Conservation (phyloP, 2,797 vertebrate species). For the Emydoidea blandingii region DNA sequence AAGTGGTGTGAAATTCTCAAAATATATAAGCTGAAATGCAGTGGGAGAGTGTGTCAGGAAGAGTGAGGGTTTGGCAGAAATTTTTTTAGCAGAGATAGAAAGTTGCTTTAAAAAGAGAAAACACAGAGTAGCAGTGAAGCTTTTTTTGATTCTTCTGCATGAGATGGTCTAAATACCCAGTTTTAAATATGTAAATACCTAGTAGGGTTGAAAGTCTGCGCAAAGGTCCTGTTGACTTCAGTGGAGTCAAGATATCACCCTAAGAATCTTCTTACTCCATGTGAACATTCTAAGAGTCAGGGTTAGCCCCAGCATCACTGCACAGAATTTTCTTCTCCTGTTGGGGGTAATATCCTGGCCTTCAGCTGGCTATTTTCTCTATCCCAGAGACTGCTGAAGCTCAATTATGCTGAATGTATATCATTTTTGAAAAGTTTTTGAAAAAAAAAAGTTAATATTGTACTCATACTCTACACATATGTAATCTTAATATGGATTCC, state of each 20-base stretch:
- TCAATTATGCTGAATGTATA: background rate
- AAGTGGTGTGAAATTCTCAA: background rate
- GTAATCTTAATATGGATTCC: background rate
- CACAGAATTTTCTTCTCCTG: background rate
- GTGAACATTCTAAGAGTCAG: background rate
- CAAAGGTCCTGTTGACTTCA: background rate
- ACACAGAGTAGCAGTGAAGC: background rate
- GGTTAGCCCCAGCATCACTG: background rate
- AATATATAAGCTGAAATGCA: background rate
- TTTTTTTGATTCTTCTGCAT: background rate
- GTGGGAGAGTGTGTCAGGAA: background rate
- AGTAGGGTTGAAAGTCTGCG: background rate
- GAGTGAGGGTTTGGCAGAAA: background rate
- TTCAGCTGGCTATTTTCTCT: background rate
- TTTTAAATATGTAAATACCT: background rate
- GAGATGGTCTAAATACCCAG: background rate
- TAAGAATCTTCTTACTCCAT: background rate
- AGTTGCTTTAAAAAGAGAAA: background rate
- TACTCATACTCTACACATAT: background rate
- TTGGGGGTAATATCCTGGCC: background rate
- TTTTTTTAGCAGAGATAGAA: background rate
- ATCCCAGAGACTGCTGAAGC: fast-evolving
- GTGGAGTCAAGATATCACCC: background rate
- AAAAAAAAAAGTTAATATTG: background rate
- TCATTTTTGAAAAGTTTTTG: background rate